Evolutionary conservation across 2,797 vertebrate species (phyloP).

Genomic region (Percopsis omiscomaycus): DNA sequence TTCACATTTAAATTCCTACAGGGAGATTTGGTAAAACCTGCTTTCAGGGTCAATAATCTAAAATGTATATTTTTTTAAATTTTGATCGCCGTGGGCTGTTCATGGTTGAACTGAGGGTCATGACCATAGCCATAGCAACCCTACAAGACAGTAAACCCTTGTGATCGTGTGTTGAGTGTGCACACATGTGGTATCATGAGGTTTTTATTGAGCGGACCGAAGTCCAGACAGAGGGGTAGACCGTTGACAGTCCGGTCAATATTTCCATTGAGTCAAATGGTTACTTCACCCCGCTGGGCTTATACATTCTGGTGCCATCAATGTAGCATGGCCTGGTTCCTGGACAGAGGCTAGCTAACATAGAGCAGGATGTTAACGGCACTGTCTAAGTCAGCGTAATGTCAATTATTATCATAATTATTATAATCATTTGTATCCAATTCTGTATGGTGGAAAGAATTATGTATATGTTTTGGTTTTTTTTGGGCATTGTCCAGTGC

Average conservation of each 20-base stretch:
- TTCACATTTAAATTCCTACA: too few relatives aligned
- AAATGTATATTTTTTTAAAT: slow-evolving; percentile 30
- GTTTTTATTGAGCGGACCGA: slow-evolving; percentile 60
- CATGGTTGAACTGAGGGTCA: slow-evolving; percentile 34
- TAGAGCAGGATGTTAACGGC: slow-evolving; percentile 10
- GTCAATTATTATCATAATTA: too few relatives aligned
- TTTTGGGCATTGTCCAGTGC: too few relatives aligned
- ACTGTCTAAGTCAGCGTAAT: too few relatives aligned
- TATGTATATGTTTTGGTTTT: too few relatives aligned
- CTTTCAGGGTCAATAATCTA: too few relatives aligned
- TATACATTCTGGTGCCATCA: slow-evolving; percentile 35
- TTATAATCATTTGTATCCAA: too few relatives aligned
- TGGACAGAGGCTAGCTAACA: slow-evolving; percentile 29
- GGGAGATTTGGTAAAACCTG: too few relatives aligned
- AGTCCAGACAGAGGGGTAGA: slow-evolving; percentile 49
- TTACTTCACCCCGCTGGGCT: slow-evolving; percentile 41
- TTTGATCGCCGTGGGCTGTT: slow-evolving; percentile 29
- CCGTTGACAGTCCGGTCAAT: slow-evolving; percentile 54
- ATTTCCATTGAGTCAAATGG: slow-evolving; percentile 66
- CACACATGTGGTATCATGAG: slow-evolving; percentile 50
- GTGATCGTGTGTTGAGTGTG: background rate
- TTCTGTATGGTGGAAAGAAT: too few relatives aligned
- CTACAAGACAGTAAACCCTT: slow-evolving; percentile 48
- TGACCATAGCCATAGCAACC: slow-evolving; percentile 44
- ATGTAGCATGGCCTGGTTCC: slow-evolving; percentile 29